Conservation (phyloP, 2,797 vertebrate genomes). For the Cyclura pinguis region DNA sequence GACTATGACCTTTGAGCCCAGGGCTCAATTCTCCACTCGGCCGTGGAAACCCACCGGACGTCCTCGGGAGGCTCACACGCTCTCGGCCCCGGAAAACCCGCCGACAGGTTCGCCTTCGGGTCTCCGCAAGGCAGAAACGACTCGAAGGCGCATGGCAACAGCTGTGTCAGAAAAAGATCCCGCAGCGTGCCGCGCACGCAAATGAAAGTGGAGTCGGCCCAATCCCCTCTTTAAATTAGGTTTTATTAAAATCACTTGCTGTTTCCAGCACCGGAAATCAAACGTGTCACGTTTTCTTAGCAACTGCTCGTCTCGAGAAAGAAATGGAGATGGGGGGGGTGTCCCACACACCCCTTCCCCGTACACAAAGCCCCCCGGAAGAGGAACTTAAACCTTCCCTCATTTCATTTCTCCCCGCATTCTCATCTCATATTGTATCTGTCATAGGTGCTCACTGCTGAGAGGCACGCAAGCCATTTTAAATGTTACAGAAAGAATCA, state of each 20-base stretch:
- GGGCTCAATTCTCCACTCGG: no score
- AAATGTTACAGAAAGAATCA: conserved; percentile 84
- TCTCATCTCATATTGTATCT: conserved; percentile 83
- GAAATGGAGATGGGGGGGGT: neutral
- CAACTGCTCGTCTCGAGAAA: conserved; percentile 46
- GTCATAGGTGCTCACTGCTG: conserved; percentile 84
- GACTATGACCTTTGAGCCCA: no score
- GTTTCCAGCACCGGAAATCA: conserved; percentile 56
- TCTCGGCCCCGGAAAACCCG: no score
- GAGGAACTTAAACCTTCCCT: conserved; percentile 49
- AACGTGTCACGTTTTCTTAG: conserved; percentile 51
- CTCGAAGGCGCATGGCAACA: no score
- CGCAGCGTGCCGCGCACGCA: conserved; percentile 20
- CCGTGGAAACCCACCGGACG: no score
- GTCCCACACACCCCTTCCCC: neutral
- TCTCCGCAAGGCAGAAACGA: no score
- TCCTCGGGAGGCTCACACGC: no score
- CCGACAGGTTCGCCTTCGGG: no score
- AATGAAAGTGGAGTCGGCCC: conserved; percentile 22
- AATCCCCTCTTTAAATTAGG: conserved; percentile 57
- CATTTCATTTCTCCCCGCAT: conserved; percentile 63
- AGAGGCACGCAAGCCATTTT: conserved; percentile 86
- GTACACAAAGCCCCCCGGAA: conserved; percentile 40
- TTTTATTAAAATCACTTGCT: conserved; percentile 53
- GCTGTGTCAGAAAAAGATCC: neutral